Conservation (phyloP, 2,113 vertebrate species). For the Silurus meridionalis region DNA sequence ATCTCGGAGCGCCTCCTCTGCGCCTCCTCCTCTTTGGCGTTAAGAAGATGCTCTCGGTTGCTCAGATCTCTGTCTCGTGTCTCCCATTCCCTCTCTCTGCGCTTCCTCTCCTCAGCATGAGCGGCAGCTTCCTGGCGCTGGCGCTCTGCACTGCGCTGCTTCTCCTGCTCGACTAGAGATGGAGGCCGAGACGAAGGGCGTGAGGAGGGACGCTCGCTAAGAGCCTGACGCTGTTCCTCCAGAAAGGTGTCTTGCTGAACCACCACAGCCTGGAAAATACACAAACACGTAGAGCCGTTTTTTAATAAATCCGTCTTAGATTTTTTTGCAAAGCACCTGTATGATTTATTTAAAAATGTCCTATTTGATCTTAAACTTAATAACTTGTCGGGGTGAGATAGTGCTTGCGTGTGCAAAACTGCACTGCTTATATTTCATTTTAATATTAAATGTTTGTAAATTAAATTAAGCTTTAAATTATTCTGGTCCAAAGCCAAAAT, state of each 20-base stretch:
- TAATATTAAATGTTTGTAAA: background rate
- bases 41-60: conserved; percentile 74
- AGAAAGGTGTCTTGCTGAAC: conserved; percentile 95
- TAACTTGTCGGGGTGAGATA: background rate
- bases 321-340: background rate
- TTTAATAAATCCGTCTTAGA: too few species aligned
- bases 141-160: conserved; percentile 94
- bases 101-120: conserved; percentile 82
- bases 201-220: conserved; percentile 72
- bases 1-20: conserved; percentile 69
- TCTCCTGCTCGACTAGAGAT: conserved; percentile 93
- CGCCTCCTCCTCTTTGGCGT: conserved; percentile 74
- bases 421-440: background rate
- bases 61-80: conserved; percentile 76
- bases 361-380: background rate
- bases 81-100: conserved; percentile 84
- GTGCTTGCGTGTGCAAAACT: background rate
- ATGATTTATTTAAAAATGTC: background rate
- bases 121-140: conserved; percentile 90
- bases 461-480: background rate
- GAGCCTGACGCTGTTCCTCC: conserved; percentile 88
- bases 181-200: conserved; percentile 76
- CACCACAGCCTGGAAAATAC: conserved; percentile 79
- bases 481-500: too few species aligned
- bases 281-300: background rate